A percentile compares a stretch with the other conserved stretches of the same genome.
Conservation (phyloP, 1,140 invertebrate species). For the Drosophila mayri region DNA sequence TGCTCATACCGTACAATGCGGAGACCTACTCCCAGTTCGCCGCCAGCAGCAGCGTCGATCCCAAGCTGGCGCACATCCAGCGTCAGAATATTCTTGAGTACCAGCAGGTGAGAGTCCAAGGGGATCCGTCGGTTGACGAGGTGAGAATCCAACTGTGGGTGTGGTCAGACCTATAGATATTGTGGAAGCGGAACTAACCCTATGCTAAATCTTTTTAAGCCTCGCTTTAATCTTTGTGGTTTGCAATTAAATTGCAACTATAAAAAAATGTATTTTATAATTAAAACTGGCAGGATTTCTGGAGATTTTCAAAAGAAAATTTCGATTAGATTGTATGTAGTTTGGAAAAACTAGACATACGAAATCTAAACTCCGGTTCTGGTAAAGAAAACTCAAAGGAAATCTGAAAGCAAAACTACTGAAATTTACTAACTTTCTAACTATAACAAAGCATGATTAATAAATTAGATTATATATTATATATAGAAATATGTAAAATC, state of each 20-base stretch:
- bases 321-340: no score
- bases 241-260: no score
- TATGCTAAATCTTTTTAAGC: neutral
- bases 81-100: conserved; percentile 84
- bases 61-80: conserved; percentile 76
- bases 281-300: fast-evolving
- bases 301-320: neutral
- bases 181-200: conserved; percentile 7
- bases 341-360: neutral
- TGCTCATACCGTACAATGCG: conserved; percentile 90
- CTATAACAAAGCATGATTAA: neutral
- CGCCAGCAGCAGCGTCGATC: conserved; percentile 75
- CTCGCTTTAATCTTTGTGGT: no score
- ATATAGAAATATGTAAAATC: no score
- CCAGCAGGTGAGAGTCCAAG: conserved; percentile 74
- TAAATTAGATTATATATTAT: neutral
- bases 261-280: no score
- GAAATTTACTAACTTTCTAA: neutral
- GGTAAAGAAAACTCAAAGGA: no score
- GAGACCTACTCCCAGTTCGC: conserved; percentile 84
- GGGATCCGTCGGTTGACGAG: conserved; percentile 7
- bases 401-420: neutral
- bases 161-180: neutral
- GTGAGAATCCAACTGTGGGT: conserved; percentile 12
- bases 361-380: neutral